Conservation (phyloP, 1,140 invertebrate genomes). For the Brachionus calyciflorus region DNA sequence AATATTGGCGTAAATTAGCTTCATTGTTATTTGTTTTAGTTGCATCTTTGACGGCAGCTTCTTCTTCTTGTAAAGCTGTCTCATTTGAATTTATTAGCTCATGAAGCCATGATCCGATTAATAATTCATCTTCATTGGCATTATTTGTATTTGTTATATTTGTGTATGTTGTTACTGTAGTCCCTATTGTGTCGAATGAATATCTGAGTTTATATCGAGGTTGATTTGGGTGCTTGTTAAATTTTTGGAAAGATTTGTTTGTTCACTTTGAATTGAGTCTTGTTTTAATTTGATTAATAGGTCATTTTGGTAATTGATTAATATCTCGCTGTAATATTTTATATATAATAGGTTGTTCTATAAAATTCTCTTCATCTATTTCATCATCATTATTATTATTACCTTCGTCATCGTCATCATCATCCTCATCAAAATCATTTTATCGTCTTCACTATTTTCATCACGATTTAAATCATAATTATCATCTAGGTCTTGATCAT, state of each 20-base stretch:
- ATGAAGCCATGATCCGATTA: conserved; percentile 34
- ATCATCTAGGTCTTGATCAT: conserved; percentile 23
- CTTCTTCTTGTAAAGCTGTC: not conserved
- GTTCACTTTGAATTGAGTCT: not conserved
- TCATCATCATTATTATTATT: too few relatives aligned
- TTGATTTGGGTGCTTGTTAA: not conserved
- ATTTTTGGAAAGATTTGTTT: not conserved
- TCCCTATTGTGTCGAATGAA: not conserved
- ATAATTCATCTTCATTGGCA: not conserved
- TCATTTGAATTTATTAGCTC: conserved; percentile 22
- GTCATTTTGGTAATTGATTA: not conserved
- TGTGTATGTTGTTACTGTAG: conserved; percentile 10
- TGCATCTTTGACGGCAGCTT: not conserved
- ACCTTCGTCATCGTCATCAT: conserved; percentile 78
- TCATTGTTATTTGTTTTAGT: not conserved
- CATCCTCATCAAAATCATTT: conserved; percentile 79
- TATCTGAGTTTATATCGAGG: not conserved
- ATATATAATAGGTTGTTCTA: not conserved
- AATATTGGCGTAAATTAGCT: conserved; percentile 19
- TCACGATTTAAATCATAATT: conserved; percentile 48
- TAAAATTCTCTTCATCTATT: too few relatives aligned
- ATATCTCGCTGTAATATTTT: not conserved
- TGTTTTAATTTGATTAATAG: not conserved
- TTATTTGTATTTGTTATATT: conserved; percentile 4
- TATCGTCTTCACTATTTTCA: conserved; percentile 74